These are phyloP conservation scores for Leptinotarsa defecta DNA, from an alignment of 1,140 invertebrate genomes.

Conservation along the genomic window DNA sequence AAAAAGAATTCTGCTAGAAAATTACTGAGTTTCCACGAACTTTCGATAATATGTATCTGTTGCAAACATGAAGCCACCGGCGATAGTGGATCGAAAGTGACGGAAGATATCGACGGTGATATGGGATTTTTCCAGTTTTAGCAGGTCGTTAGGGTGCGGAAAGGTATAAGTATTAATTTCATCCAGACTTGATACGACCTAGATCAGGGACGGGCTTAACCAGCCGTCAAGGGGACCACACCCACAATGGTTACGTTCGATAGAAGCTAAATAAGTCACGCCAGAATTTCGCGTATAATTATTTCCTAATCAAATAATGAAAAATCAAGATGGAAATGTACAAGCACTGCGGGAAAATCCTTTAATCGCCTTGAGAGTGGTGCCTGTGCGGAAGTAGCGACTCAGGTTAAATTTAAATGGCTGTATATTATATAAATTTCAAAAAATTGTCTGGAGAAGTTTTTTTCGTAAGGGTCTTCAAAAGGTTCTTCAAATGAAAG, in stretches of 20 bases:
- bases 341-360: no score
- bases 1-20: constrained; percentile 29
- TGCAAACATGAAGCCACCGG: constrained; percentile 26
- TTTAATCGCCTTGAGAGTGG: no score
- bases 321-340: no score
- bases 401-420: no score
- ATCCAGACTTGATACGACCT: not conserved
- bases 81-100: constrained; percentile 5
- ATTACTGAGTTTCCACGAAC: constrained; percentile 17
- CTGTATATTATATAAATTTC: no score
- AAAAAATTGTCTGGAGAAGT: no score
- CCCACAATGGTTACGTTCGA: not conserved
- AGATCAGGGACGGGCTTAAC: not conserved
- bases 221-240: not conserved
- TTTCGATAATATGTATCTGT: constrained; percentile 27
- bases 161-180: constrained; percentile 7
- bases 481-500: no score
- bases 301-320: no score
- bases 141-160: constrained; percentile 28
- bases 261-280: no score
- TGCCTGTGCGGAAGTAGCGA: no score
- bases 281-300: no score
- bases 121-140: constrained; percentile 38
- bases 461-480: no score
- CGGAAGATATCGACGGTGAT: constrained; percentile 33